Evolutionary conservation across 2,797 vertebrate genomes (phyloP), one percentile per base, ranked within the genome.

Genomic region (Girardinus metallicus): DNA sequence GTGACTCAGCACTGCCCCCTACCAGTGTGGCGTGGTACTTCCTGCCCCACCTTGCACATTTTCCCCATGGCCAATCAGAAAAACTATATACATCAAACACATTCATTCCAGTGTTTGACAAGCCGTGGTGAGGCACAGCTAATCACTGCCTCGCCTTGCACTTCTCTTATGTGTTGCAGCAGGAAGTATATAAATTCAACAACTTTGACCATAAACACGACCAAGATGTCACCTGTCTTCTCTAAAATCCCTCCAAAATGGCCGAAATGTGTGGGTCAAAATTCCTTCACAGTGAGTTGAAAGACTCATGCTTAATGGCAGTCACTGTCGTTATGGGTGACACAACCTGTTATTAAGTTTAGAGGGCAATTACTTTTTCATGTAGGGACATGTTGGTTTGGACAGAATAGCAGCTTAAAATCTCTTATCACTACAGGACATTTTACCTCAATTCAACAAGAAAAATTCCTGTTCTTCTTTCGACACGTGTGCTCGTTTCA

Each of bases 401-500:
- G 26, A 71, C 18, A 26, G 23, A 39, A 79, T 66, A 36, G 43
- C 78, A 44, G 18, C 31, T 21, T 77, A 73, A 18, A 29, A 78
- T 75, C 46, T 18, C 41, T 55, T 55, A 8, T 70, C 51, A 41
- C 2, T 26, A 31, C 49, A 26, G 29, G 60, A 44, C 49, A 26
- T 73, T 77, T 84, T 78, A 16, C 29, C 51, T 60, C 26, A 26
- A 78, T 78, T 86, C 68, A 76, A 76, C 79, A 76, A 18, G 43
- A 68, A 68, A 79, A 78, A 41, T 23, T 76, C 57, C 64, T 11
- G 80, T 78, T n/a, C 51, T 46, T 85, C 81, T 83, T 80, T 80
- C 71, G 73, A 74, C 81, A 80, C 74, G 23, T 60, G 74, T 43
- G 44, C 76, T 78, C 57, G 60, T 87, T 91, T 90, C 53, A 79